Conservation (phyloP, 2,888 invertebrate genomes). For the Pomacea canaliculata region DNA sequence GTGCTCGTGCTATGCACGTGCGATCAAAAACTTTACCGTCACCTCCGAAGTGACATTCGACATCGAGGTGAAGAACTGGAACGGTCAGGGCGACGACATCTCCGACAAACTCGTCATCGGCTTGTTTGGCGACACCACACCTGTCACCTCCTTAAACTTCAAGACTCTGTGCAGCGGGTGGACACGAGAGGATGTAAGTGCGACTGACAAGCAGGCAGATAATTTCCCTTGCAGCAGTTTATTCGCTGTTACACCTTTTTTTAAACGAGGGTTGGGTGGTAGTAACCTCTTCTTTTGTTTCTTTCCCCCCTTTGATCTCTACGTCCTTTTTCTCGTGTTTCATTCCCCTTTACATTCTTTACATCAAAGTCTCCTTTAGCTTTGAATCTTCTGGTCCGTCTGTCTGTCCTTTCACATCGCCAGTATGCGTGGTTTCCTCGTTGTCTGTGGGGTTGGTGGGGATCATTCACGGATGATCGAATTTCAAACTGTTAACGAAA, state of each 20-base stretch:
- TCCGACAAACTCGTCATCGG: conserved; percentile 61
- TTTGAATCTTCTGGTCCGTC: too few relatives aligned
- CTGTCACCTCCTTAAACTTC: conserved; percentile 68
- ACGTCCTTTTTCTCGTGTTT: too few relatives aligned
- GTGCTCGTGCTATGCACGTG: conserved; percentile 16
- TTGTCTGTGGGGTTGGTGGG: neutral
- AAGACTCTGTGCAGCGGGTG: conserved; percentile 63
- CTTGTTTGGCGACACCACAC: conserved; percentile 66
- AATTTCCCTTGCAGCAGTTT: neutral
- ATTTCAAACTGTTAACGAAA: neutral
- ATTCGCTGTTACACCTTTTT: too few relatives aligned
- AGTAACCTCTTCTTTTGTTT: too few relatives aligned
- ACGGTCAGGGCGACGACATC: conserved; percentile 60
- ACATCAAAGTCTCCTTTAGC: too few relatives aligned
- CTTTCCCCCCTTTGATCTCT: too few relatives aligned
- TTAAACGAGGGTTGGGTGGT: too few relatives aligned
- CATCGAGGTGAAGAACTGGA: conserved; percentile 62
- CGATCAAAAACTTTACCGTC: conserved; percentile 34
- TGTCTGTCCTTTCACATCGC: too few relatives aligned
- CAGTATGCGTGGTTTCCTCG: too few relatives aligned
- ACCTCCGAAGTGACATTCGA: conserved; percentile 63
- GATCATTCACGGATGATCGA: too few relatives aligned
- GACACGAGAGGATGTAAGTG: conserved; percentile 50
- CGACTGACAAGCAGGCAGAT: neutral
- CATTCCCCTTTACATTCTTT: too few relatives aligned